Percentiles rank a stretch among this genome's conserved stretches.
Evolutionary conservation across 2,888 invertebrate genomes (phyloP).

Genomic region (Augiades crinisus): DNA sequence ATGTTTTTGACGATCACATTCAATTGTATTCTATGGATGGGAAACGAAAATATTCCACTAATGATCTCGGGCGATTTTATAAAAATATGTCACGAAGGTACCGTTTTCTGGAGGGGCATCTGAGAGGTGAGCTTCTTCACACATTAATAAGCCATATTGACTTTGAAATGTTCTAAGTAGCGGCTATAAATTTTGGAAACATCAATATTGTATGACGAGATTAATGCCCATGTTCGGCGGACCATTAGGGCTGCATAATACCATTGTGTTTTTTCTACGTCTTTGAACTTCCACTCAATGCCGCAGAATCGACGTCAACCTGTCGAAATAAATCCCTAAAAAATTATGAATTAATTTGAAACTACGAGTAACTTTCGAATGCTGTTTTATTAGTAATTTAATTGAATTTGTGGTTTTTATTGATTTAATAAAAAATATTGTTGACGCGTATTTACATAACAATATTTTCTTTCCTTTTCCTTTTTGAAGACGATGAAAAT

Average conservation of each 20-base stretch:
- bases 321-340: constrained; percentile 28
- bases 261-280: constrained; percentile 72
- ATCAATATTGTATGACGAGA: constrained; percentile 79
- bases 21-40: constrained; percentile 73
- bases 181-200: constrained; percentile 73
- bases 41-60: constrained; percentile 67
- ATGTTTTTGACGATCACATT: constrained; percentile 72
- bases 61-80: constrained; percentile 64
- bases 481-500: too few relatives aligned
- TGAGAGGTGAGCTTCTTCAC: constrained; percentile 74
- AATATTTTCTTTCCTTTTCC: too few relatives aligned
- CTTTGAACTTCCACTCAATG: constrained; percentile 55
- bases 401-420: too few relatives aligned
- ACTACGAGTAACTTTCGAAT: constrained; percentile 3
- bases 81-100: constrained; percentile 66
- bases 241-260: constrained; percentile 75
- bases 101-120: constrained; percentile 61
- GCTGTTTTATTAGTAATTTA: neutral
- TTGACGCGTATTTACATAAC: too few relatives aligned
- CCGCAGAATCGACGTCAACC: constrained; percentile 65
- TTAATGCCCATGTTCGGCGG: constrained; percentile 78
- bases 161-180: constrained; percentile 66
- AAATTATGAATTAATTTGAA: constrained; percentile 15
- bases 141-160: constrained; percentile 77
- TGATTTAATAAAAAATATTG: too few relatives aligned